Evolutionary conservation across 2,888 invertebrate species (phyloP).

Genomic region (Panzeria rudis): DNA sequence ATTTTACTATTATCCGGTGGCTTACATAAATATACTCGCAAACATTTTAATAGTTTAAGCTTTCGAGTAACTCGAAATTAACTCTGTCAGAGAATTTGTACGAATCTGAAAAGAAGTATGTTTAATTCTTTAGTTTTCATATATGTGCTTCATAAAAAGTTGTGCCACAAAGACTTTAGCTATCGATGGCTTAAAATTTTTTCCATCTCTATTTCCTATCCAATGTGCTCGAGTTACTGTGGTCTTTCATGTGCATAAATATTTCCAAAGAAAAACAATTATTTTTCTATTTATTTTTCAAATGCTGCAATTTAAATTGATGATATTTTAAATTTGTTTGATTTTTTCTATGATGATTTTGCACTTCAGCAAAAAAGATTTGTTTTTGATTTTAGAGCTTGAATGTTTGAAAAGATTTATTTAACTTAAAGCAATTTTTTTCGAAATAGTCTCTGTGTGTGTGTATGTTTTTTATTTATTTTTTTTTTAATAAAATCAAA

Average conservation of each 20-base stretch:
- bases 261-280: not conserved
- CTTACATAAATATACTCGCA: too few relatives aligned
- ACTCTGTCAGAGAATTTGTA: too few relatives aligned
- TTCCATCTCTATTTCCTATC: not conserved
- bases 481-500: constrained; percentile 2
- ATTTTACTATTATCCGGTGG: too few relatives aligned
- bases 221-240: not conserved
- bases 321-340: constrained; percentile 15
- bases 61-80: too few relatives aligned
- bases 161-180: too few relatives aligned
- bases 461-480: not conserved
- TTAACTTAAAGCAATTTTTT: not conserved
- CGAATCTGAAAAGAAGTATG: too few relatives aligned
- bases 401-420: not conserved
- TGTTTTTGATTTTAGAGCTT: constrained; percentile 10
- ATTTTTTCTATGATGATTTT: constrained; percentile 22
- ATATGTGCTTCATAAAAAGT: too few relatives aligned
- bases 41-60: too few relatives aligned
- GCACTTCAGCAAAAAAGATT: not conserved
- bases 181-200: too few relatives aligned
- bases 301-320: constrained; percentile 33
- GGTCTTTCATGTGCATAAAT: not conserved
- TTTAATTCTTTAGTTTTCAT: too few relatives aligned
- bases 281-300: constrained; percentile 16
- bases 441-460: too few relatives aligned